Base-by-base conservation (phyloP, 2,797 vertebrate species). In the Strix occidentalis region DNA sequence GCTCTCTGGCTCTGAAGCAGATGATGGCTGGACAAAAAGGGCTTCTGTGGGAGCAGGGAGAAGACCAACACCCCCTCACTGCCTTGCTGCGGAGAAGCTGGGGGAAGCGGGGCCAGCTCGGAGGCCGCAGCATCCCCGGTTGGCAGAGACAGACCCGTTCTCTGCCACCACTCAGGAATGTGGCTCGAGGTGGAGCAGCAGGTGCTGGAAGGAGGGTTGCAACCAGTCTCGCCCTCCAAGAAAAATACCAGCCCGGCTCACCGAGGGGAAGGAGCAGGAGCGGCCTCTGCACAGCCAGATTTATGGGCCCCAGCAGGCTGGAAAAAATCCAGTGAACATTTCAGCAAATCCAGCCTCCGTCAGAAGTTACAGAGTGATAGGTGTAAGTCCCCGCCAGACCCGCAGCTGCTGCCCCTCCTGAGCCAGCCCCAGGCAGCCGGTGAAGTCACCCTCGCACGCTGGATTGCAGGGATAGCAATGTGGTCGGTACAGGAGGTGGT, bases 271-370 rank as follows among this genome's bases (percentile, higher is more conserved):
- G 79, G 72, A 94, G 94, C 85, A 94, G 95, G 77, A 95, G 80
- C 45, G 43, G 96, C 85, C 94, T 93, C 90, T 65, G 60, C 94
- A 74, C 75, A 21, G 81, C 43, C 92, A 94, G 95, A 97, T 97
- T 97, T 96, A 97, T 97, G 64, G 81, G 87, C 57, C 96, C 87
- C 95, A 76, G 93, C 53, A 93, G 97, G 90, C 88, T 75, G 69
- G 94, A 95, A 94, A 93, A 95, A 90, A 93, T 93, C 83, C 90
- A 95, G 93, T 51, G 95, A 97, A 95, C 86, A 72, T 97, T 96
- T 95, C 96, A 96, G 86, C 97, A 96, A 96, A 95, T 78, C 39
- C 94, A 95, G 88, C 23, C 95, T 92, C 87, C 2, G 5, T 93
- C 92, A 96, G 90, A 94, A 96, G 91, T 90, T 92, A 96, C 84